These are phyloP conservation scores for Sebastes hubbsi DNA, from an alignment of 2,797 vertebrate genomes.

Conservation along the genomic window DNA sequence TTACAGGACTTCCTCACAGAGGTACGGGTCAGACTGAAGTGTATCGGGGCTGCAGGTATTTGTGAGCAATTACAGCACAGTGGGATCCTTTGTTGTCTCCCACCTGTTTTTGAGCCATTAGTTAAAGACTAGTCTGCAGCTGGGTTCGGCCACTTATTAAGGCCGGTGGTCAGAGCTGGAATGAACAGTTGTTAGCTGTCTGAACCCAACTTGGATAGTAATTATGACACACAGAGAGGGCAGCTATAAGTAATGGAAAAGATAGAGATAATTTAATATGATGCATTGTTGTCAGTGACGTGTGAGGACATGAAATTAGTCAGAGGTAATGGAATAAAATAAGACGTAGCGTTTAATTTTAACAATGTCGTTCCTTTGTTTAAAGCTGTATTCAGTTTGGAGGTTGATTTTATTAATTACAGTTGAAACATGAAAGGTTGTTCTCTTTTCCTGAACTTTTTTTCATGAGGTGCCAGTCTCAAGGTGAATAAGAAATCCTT, in stretches of 20 bases:
- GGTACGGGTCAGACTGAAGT: constrained; percentile 20
- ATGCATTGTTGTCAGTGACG: background rate
- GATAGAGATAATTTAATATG: background rate
- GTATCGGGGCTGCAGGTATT: constrained; percentile 61
- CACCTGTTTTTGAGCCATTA: constrained; percentile 76
- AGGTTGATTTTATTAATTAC: background rate
- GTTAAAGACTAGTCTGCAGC: constrained; percentile 67
- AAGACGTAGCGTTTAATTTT: background rate
- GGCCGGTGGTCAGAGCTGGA: constrained; percentile 55
- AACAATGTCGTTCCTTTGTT: background rate
- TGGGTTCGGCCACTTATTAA: constrained; percentile 70
- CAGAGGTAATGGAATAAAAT: background rate
- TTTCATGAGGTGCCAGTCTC: background rate
- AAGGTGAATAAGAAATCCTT: constrained; percentile 21
- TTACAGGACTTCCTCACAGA: background rate
- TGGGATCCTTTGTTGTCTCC: constrained; percentile 77
- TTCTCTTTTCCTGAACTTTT: background rate
- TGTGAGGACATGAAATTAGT: background rate
- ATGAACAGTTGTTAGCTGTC: constrained; percentile 56
- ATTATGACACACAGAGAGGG: constrained; percentile 11
- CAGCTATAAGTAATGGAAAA: background rate
- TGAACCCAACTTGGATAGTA: constrained; percentile 8
- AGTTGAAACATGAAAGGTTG: background rate
- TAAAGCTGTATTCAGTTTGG: background rate
- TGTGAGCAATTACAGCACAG: constrained; percentile 71